These are phyloP conservation scores for Zaprionus nigranus DNA, from an alignment of 1,140 invertebrate genomes.

Conservation along the genomic window DNA sequence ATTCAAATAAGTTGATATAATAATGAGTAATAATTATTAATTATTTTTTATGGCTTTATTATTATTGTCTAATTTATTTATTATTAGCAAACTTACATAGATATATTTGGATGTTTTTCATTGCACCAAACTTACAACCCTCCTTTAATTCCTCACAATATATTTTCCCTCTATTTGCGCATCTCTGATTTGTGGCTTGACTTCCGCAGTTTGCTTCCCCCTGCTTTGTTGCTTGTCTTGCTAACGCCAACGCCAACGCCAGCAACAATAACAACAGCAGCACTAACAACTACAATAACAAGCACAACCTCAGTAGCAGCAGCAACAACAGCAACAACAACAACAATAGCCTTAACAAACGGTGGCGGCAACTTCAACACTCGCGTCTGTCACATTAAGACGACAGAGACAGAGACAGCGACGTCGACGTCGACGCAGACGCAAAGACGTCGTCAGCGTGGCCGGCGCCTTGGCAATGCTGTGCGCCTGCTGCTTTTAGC, in stretches of 20 bases:
- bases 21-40: no score
- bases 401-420: constrained; percentile 15
- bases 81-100: no score
- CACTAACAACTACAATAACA: background rate
- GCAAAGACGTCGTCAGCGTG: background rate
- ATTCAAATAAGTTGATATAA: no score
- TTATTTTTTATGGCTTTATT: no score
- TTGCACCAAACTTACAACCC: no score
- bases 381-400: constrained; percentile 52
- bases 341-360: constrained; percentile 11
- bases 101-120: background rate
- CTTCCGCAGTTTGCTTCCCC: background rate
- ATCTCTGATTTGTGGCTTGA: constrained; percentile 22
- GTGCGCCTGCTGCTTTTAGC: constrained; percentile 70
- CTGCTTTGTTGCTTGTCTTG: constrained; percentile 14
- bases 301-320: background rate
- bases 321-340: constrained; percentile 15
- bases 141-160: background rate
- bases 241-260: constrained; percentile 12
- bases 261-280: constrained; percentile 2
- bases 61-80: no score
- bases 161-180: background rate
- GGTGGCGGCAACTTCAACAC: constrained; percentile 12
- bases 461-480: constrained; percentile 47
- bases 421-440: background rate